Evolutionary conservation across 2,888 invertebrate genomes (phyloP).

Genomic region (Asteroscopus sphinx): DNA sequence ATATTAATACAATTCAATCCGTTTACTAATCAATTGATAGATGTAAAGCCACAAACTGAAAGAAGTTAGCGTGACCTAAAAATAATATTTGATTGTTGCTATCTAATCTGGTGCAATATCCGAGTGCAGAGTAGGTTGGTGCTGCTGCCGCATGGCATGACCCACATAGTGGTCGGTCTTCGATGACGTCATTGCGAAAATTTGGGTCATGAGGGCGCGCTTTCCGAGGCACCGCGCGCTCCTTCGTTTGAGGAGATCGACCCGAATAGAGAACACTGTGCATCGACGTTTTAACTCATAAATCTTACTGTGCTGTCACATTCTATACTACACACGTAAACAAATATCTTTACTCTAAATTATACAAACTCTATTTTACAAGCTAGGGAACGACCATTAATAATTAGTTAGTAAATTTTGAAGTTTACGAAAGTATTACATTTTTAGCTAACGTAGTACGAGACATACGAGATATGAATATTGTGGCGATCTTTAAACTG

Average conservation of each 20-base stretch:
- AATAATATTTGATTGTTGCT: slow-evolving; percentile 44
- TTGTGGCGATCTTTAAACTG: slow-evolving; percentile 23
- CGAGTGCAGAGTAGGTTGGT: slow-evolving; percentile 62
- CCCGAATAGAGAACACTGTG: slow-evolving; percentile 43
- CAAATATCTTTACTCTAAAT: neutral
- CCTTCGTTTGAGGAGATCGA: slow-evolving; percentile 59
- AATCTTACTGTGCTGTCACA: slow-evolving; percentile 3
- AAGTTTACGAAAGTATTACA: too few relatives aligned
- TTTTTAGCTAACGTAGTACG: neutral
- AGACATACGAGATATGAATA: slow-evolving; percentile 11
- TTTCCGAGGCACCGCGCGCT: slow-evolving; percentile 63
- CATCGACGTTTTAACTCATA: slow-evolving; percentile 17
- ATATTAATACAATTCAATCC: slow-evolving; percentile 23
- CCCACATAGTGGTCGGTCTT: slow-evolving; percentile 79
- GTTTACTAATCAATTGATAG: slow-evolving; percentile 3
- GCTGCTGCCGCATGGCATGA: slow-evolving; percentile 69
- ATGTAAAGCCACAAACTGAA: slow-evolving; percentile 3
- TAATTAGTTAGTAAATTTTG: neutral
- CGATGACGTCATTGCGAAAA: slow-evolving; percentile 84
- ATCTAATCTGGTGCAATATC: slow-evolving; percentile 61
- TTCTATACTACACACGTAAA: neutral
- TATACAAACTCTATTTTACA: slow-evolving; percentile 6
- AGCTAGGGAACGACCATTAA: neutral
- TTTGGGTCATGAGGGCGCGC: slow-evolving; percentile 85
- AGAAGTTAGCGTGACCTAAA: slow-evolving; percentile 42